Evolutionary conservation across 92 coral and sea anemone species (phyloP).

Genomic region (Zoanthus sociatus): DNA sequence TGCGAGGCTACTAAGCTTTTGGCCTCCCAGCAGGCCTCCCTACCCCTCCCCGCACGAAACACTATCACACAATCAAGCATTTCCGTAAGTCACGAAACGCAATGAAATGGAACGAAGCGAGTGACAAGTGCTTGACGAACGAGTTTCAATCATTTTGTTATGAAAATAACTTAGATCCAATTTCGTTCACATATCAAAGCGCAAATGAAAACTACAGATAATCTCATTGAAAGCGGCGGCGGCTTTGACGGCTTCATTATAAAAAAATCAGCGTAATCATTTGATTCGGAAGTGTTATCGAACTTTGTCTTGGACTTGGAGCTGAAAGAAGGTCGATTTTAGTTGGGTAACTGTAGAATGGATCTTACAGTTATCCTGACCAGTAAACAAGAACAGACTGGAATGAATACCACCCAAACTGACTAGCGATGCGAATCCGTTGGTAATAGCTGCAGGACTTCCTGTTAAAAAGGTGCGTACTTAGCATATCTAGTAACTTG

Average conservation of each 20-base stretch:
- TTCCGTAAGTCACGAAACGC: slow-evolving; percentile 46
- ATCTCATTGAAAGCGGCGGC: slow-evolving; percentile 35
- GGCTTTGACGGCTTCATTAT: slow-evolving; percentile 16
- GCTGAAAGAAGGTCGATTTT: not conserved
- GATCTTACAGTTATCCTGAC: not conserved
- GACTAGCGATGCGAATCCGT: slow-evolving; percentile 27
- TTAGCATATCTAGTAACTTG: not conserved
- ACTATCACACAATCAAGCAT: not conserved
- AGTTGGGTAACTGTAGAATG: too few species aligned
- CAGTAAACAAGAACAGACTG: not conserved
- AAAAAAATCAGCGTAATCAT: not conserved
- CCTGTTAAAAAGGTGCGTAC: slow-evolving; percentile 11
- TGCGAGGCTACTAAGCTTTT: not conserved
- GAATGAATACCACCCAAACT: not conserved
- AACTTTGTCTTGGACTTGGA: not conserved
- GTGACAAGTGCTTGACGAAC: slow-evolving; percentile 15
- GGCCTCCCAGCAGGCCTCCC: not conserved
- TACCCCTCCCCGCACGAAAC: slow-evolving; percentile 1
- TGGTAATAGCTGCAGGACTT: not conserved
- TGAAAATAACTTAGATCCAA: slow-evolving; percentile 42
- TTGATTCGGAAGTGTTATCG: slow-evolving; percentile 10
- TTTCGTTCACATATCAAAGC: slow-evolving; percentile 15
- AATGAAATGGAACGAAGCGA: slow-evolving; percentile 46
- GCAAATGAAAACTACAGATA: slow-evolving; percentile 33
- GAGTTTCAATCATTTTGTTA: slow-evolving; percentile 34